Evolutionary conservation across 37 sponge, comb jelly and placozoan species (phyloP).

Genomic region (Geodia barretti): DNA sequence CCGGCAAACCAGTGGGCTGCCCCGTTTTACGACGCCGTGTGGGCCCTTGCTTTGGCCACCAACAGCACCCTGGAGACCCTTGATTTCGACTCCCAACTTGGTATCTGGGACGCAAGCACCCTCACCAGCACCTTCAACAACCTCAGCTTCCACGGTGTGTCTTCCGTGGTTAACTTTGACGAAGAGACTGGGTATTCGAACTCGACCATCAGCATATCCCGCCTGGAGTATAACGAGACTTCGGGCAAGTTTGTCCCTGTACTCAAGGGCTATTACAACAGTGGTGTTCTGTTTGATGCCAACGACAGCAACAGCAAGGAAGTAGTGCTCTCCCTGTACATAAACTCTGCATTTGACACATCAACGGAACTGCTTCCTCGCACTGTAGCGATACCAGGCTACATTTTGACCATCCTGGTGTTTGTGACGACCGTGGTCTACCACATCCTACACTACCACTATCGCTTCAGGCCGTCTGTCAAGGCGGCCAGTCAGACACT

Average conservation of each 20-base stretch:
- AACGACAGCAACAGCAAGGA: not conserved
- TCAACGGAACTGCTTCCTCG: not conserved
- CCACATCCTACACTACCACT: not conserved
- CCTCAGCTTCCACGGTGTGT: slow-evolving; percentile 6
- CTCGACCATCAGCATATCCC: not conserved
- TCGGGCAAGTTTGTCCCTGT: too few species aligned
- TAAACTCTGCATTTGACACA: not conserved
- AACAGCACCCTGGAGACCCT: not conserved
- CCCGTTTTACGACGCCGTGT: not conserved
- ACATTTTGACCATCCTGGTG: not conserved
- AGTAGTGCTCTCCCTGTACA: not conserved
- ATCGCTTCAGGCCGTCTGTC: not conserved
- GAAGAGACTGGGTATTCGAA: not conserved
- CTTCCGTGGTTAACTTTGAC: not conserved
- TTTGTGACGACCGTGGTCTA: not conserved
- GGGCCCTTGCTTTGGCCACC: slow-evolving; percentile 3
- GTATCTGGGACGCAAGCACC: not conserved
- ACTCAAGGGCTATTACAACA: not conserved
- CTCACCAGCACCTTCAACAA: not conserved
- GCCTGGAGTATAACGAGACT: not conserved
- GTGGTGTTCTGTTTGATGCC: not conserved
- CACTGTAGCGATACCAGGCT: not conserved
- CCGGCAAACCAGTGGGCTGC: not conserved
- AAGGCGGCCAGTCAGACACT: slow-evolving; percentile 8
- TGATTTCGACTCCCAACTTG: not conserved